phyloP scores from a whole-genome alignment of 2,797 vertebrate species.

The Oryzias dopingdopingensis region DNA sequence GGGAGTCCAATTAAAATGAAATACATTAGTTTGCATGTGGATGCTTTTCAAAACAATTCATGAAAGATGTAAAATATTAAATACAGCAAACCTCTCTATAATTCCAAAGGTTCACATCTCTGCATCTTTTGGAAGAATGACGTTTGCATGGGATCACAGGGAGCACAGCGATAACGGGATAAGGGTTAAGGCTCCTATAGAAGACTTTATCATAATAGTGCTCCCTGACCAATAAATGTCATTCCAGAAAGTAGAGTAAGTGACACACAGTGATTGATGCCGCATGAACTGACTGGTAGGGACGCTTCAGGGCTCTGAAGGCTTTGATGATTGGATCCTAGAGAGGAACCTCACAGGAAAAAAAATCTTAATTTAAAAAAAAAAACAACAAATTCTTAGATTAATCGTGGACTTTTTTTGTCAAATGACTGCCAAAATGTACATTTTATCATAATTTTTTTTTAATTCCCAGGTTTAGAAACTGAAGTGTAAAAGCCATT shows the following conservation, averaged over 20 bases:
- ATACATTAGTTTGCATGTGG: no score
- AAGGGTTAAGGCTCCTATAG: conserved; percentile 18
- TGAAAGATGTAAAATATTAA: no score
- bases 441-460: no score
- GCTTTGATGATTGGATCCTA: conserved; percentile 4
- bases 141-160: conserved; percentile 7
- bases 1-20: no score
- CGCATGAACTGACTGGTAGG: conserved; percentile 5
- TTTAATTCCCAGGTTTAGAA: no score
- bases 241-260: not conserved
- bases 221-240: conserved; percentile 8
- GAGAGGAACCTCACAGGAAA: not conserved
- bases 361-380: no score
- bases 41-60: no score
- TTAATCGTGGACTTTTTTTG: not conserved
- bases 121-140: conserved; percentile 14
- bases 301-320: not conserved
- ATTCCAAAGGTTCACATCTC: not conserved
- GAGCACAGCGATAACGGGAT: conserved; percentile 16
- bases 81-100: no score
- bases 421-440: not conserved
- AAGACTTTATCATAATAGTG: conserved; percentile 20
- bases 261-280: conserved; percentile 18
- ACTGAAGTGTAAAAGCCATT: no score
- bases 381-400: no score